Evolutionary conservation across 2,797 vertebrate species (phyloP).

Genomic region (Alauda arvensis): DNA sequence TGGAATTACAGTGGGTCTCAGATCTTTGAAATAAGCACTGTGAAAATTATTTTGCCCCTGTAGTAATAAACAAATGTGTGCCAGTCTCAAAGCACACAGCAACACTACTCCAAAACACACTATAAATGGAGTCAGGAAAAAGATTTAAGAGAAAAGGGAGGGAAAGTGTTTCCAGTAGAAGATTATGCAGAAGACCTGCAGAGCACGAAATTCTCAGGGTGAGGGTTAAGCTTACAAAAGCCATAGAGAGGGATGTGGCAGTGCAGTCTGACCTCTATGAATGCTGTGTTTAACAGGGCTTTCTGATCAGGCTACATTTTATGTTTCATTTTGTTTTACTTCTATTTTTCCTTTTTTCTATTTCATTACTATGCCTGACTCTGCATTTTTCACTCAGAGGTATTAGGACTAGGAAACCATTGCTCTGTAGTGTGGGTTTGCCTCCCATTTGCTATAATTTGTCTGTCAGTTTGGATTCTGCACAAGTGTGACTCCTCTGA

Average conservation of each 20-base stretch:
- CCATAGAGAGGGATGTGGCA: neutral
- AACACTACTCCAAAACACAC: neutral
- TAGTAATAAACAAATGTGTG: neutral
- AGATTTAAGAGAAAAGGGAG: neutral
- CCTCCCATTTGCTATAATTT: neutral
- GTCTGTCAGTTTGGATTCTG: neutral
- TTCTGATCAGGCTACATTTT: neutral
- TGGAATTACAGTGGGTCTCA: neutral
- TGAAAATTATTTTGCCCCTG: neutral
- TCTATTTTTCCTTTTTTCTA: neutral
- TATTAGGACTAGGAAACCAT: neutral
- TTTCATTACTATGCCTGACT: neutral
- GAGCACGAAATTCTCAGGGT: neutral
- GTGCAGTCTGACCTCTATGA: neutral
- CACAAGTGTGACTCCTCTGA: neutral
- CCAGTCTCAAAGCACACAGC: neutral
- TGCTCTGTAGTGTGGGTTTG: neutral
- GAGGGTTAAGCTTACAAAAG: neutral
- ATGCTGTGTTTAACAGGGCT: neutral
- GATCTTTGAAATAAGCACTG: neutral
- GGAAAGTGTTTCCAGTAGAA: neutral
- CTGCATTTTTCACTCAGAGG: neutral
- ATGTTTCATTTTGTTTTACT: neutral
- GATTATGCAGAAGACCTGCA: neutral
- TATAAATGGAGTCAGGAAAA: neutral